Percentiles rank a stretch among this genome's conserved stretches.
Conservation (phyloP, 2,113 vertebrate species). For the Bubo scandiacus region DNA sequence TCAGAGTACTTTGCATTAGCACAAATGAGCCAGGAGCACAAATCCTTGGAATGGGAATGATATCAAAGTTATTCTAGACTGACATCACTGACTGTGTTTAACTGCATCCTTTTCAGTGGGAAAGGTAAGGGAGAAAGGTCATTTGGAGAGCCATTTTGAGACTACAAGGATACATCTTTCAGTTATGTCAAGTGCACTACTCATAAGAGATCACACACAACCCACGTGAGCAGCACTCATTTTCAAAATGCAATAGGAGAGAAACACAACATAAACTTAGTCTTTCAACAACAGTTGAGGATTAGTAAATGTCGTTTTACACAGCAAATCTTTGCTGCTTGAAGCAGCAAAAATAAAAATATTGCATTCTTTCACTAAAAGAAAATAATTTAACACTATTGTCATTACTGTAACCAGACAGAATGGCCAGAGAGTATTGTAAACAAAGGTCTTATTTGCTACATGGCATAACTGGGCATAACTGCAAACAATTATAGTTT, state of each 20-base stretch:
- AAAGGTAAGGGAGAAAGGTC: background rate
- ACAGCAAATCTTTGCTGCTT: background rate
- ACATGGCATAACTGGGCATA: background rate
- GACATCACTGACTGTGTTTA: background rate
- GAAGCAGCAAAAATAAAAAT: background rate
- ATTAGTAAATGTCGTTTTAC: background rate
- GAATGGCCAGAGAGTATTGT: background rate
- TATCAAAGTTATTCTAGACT: background rate
- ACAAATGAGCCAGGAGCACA: background rate
- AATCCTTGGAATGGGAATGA: background rate
- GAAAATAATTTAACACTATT: background rate
- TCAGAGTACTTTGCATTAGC: background rate
- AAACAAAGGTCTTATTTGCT: background rate
- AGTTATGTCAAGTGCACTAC: background rate
- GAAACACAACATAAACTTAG: background rate
- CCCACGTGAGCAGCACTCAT: accelerated
- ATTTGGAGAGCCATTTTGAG: background rate
- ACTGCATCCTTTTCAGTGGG: background rate
- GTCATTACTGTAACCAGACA: background rate
- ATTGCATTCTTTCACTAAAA: background rate
- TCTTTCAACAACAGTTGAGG: background rate
- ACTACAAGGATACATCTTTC: background rate
- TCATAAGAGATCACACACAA: background rate
- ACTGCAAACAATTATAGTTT: background rate
- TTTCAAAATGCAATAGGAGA: background rate